Conservation (phyloP, 1,140 invertebrate species). For the Heliconius himera region DNA sequence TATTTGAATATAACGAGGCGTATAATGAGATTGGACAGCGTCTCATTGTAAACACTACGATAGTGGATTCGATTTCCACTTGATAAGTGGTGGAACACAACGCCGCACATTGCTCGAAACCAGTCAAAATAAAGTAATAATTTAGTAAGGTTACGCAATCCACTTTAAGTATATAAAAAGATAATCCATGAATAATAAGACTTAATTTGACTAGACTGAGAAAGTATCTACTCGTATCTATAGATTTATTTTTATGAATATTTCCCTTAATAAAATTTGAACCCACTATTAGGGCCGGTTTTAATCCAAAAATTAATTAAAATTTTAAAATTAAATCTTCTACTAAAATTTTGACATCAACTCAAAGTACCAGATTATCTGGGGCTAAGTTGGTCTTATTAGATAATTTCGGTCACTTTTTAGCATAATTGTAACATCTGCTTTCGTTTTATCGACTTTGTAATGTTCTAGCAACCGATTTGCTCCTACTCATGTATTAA, state of each 20-base stretch:
- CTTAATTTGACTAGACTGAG: too few species aligned
- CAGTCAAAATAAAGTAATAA: too few species aligned
- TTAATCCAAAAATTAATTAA: not conserved
- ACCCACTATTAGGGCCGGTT: not conserved
- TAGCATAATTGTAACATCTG: not conserved
- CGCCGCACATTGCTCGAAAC: too few species aligned
- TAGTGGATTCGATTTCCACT: too few species aligned
- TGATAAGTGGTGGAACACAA: too few species aligned
- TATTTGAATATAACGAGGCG: too few species aligned
- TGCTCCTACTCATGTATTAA: not conserved
- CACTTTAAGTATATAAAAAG: too few species aligned
- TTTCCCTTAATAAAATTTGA: not conserved
- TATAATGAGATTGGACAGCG: too few species aligned
- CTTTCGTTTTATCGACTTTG: not conserved
- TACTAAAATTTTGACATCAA: not conserved
- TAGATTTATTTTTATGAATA: not conserved
- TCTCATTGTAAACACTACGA: too few species aligned
- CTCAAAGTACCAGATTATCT: not conserved
- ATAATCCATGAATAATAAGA: too few species aligned
- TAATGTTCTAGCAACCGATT: not conserved
- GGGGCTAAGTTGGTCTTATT: not conserved
- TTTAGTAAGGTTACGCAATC: too few species aligned
- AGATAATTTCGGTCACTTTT: not conserved
- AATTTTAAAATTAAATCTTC: not conserved
- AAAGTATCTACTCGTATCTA: too few species aligned